Percentiles rank a stretch among this genome's conserved stretches.
Evolutionary conservation across 1,140 invertebrate species (phyloP).

Genomic region (Tribolium castaneum): DNA sequence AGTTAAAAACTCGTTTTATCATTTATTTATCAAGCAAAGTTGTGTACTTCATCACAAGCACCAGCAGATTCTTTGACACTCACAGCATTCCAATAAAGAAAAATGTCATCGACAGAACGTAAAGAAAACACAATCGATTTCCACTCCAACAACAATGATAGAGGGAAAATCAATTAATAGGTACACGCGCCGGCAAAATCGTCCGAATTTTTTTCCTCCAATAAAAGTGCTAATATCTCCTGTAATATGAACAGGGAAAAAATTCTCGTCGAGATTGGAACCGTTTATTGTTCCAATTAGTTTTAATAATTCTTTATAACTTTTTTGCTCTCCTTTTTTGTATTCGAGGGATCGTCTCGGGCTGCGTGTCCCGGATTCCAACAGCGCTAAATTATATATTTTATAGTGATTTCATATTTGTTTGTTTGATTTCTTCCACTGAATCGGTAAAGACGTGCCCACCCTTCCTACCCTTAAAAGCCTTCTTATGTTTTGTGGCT

Average conservation of each 20-base stretch:
- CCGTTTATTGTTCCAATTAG: not conserved
- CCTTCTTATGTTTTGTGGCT: slow-evolving; percentile 36
- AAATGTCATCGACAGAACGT: not conserved
- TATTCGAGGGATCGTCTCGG: not conserved
- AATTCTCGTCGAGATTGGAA: slow-evolving; percentile 12
- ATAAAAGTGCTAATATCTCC: slow-evolving; percentile 39
- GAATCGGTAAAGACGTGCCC: not conserved
- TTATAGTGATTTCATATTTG: slow-evolving; percentile 20
- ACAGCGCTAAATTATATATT: slow-evolving; percentile 10
- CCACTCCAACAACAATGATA: not conserved
- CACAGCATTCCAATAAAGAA: not conserved
- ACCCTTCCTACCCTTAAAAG: slow-evolving; percentile 6
- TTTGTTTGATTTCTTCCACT: slow-evolving; percentile 16
- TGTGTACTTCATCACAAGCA: not conserved
- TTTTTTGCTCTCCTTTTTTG: not conserved
- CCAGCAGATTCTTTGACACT: not conserved
- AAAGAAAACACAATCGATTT: slow-evolving; percentile 5
- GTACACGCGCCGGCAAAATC: not conserved
- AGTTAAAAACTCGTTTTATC: not conserved
- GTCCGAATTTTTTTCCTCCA: slow-evolving; percentile 16
- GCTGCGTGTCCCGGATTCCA: slow-evolving; percentile 13
- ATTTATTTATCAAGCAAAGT: not conserved
- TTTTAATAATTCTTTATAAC: not conserved
- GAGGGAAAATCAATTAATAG: slow-evolving; percentile 31
- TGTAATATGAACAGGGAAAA: slow-evolving; percentile 20